phyloP scores from a whole-genome alignment of 1,140 invertebrate species.

The Drosophila pseudoananassae region DNA sequence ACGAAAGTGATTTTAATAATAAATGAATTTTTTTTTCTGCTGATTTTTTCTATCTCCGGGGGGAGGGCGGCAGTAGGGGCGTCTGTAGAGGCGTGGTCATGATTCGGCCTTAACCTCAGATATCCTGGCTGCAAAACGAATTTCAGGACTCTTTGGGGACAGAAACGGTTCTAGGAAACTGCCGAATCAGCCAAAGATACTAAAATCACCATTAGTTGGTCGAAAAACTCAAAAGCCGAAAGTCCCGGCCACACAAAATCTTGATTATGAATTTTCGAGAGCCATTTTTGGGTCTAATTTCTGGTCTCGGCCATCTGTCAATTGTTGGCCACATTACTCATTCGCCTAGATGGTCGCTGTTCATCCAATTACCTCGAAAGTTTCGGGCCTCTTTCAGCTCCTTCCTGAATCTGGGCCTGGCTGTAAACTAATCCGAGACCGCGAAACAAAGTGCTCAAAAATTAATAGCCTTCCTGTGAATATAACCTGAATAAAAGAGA shows the following conservation, averaged over 20 bases:
- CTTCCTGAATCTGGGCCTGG: conserved; percentile 7
- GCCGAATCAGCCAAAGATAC: conserved; percentile 27
- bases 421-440: conserved; percentile 68
- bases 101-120: conserved; percentile 21
- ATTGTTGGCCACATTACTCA: conserved; percentile 36
- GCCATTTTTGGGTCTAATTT: background rate
- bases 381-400: background rate
- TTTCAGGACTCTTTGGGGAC: conserved; percentile 39
- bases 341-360: conserved; percentile 11
- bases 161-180: background rate
- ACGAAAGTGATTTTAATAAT: conserved; percentile 83
- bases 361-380: conserved; percentile 37
- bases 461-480: conserved; percentile 60
- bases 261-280: conserved; percentile 1
- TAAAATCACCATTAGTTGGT: conserved; percentile 14
- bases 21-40: conserved; percentile 67
- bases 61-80: background rate
- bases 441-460: conserved; percentile 69
- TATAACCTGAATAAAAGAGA: conserved; percentile 45
- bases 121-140: background rate
- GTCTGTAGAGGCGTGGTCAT: conserved; percentile 1
- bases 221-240: background rate
- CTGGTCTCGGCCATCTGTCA: conserved; percentile 27
- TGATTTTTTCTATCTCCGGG: background rate
- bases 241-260: background rate